Evolutionary conservation across 2,113 vertebrate species (phyloP).

Genomic region (Lagopus leucura): DNA sequence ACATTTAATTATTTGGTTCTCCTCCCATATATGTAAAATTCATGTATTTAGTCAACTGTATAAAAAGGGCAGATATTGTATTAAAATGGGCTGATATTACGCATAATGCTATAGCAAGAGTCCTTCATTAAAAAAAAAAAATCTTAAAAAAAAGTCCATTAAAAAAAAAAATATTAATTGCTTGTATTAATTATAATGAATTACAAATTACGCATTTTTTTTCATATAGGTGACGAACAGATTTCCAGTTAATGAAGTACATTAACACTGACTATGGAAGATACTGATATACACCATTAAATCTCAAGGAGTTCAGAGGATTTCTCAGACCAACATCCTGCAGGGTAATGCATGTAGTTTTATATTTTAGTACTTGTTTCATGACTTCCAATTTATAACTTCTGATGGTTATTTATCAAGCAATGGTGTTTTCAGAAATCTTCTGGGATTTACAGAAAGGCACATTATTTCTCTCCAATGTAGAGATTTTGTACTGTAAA

Average conservation of each 20-base stretch:
- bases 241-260: not conserved
- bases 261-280: not conserved
- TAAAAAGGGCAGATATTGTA: not conserved
- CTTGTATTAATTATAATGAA: not conserved
- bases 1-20: not conserved
- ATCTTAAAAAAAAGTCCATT: no score
- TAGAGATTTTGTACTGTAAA: not conserved
- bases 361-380: not conserved
- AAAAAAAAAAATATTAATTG: not conserved
- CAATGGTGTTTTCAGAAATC: not conserved
- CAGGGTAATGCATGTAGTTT: not conserved
- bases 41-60: not conserved
- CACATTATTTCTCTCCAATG: not conserved
- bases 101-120: not conserved
- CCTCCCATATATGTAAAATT: not conserved
- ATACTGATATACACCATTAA: not conserved
- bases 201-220: not conserved
- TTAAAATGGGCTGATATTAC: not conserved
- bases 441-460: not conserved
- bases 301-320: not conserved
- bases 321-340: not conserved
- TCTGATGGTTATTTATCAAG: not conserved
- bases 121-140: fast-evolving
- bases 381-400: not conserved
- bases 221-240: not conserved